Evolutionary conservation across 2,113 vertebrate genomes (phyloP), one percentile per base, ranked within the genome.

Genomic region (Cardinalis cardinalis): DNA sequence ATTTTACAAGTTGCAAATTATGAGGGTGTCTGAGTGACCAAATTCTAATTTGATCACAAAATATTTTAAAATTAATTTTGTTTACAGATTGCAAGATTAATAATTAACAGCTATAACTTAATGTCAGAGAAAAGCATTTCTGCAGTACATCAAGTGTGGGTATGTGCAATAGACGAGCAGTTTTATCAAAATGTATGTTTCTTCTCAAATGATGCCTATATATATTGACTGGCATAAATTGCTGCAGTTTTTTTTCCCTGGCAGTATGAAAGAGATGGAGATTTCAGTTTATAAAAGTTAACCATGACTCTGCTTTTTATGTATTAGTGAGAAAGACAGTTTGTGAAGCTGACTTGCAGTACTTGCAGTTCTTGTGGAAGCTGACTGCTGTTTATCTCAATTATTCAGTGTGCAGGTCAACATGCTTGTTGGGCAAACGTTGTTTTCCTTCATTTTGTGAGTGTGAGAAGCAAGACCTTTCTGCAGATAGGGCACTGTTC

Each of bases 391-490:
- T 64, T 81, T 56, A 61, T 49, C 31, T 85, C 24, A 69, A 7
- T 72, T 79, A 29, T 21, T 94, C 44, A 10, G 7, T 18, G 36
- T 61, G 17, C 71, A 71, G 74, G 63, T 61, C 41, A 89, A 70
- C 32, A 3, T 51, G 29, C 17, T 70, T 52, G 31, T 63, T 89
- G 82, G 84, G 70, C 41, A 84, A 77, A 66, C 48, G 46, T 65
- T 92, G 86, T 87, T 84, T 82, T 84, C 90, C 92, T 89, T 53
- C 60, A 75, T 64, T 73, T 44, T 56, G 44, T 44, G 58, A 86
- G 51, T 83, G 65, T 90, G 69, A 75, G 88, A 92, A 90, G 59
- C 80, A 91, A 95, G 80, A 91, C 63, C 36, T 93, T 95, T 95
- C 77, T 92, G 84, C 71, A 92, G 63, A 81, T 73, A 51, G 89